phyloP scores from a whole-genome alignment of 2,888 invertebrate species.

The Ommatoiulus sabulosus region DNA sequence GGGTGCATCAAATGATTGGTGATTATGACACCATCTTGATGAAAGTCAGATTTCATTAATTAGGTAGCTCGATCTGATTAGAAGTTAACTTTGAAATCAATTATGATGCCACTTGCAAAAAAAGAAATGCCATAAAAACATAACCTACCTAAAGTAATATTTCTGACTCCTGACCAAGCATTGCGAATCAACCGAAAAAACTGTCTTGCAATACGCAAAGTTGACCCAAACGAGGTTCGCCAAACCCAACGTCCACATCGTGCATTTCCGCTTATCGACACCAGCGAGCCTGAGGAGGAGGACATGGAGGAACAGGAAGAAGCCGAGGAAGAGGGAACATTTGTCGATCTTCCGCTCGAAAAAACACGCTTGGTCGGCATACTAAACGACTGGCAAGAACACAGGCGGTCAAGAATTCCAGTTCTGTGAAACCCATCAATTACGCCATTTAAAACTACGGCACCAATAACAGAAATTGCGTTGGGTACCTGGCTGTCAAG shows the following conservation, averaged over 20 bases:
- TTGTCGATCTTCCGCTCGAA: no score
- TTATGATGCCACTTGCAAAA: no score
- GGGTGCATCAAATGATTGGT: no score
- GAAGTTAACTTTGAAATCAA: no score
- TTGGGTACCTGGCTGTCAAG: background rate
- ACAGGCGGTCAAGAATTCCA: background rate
- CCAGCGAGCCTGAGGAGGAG: background rate
- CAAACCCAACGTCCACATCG: background rate
- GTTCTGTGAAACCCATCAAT: background rate
- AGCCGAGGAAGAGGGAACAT: background rate
- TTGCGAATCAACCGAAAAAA: background rate
- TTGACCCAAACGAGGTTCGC: background rate
- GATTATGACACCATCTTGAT: no score
- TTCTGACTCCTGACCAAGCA: background rate
- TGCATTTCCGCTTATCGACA: background rate
- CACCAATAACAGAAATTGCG: background rate
- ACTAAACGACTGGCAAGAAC: no score
- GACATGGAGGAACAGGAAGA: background rate
- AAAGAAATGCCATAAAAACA: background rate
- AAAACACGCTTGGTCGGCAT: no score
- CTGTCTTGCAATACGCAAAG: background rate
- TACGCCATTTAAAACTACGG: no score
- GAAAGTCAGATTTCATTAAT: no score
- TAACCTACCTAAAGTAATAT: background rate
- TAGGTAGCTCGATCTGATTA: no score